Conservation (phyloP, 92 coral and sea anemone species). For the Hydrozoanthus gracilis region DNA sequence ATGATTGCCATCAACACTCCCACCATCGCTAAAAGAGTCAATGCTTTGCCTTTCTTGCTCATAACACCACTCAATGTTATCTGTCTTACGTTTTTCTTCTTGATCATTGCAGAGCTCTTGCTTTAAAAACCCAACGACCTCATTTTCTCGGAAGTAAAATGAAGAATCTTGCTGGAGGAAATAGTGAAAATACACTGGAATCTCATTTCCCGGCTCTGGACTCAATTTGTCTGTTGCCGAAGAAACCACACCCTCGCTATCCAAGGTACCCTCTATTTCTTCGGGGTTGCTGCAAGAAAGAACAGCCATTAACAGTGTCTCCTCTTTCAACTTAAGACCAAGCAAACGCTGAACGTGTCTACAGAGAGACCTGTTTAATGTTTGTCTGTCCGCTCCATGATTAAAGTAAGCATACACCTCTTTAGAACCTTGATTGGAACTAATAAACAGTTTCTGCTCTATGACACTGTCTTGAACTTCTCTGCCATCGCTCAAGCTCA, state of each 20-base stretch:
- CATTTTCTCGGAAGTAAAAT: slow-evolving; percentile 74
- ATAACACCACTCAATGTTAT: not conserved
- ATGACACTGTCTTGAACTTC: slow-evolving; percentile 25
- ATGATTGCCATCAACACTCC: not conserved
- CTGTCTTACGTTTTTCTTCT: slow-evolving; percentile 40
- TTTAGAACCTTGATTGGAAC: slow-evolving; percentile 16
- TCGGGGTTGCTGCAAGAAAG: slow-evolving; percentile 49
- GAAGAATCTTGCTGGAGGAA: slow-evolving; percentile 65
- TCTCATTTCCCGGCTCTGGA: slow-evolving; percentile 58
- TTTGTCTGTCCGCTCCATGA: slow-evolving; percentile 65
- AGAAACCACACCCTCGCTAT: slow-evolving; percentile 56
- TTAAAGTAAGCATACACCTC: slow-evolving; percentile 57
- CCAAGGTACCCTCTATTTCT: slow-evolving; percentile 62
- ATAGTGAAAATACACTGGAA: slow-evolving; percentile 63
- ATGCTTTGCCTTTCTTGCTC: not conserved
- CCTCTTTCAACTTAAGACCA: slow-evolving; percentile 53
- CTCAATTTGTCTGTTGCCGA: slow-evolving; percentile 30
- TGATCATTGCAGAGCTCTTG: slow-evolving; percentile 43
- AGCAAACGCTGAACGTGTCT: slow-evolving; percentile 56
- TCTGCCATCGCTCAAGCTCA: slow-evolving; percentile 41
- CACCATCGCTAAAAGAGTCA: not conserved
- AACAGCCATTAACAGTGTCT: slow-evolving; percentile 52
- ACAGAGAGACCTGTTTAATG: slow-evolving; percentile 51
- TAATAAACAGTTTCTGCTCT: slow-evolving; percentile 44
- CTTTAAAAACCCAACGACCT: slow-evolving; percentile 76